A percentile compares a stretch with the other conserved stretches of the same genome.
Conservation (phyloP, 2,888 invertebrate species). For the Pterostichus madidus region DNA sequence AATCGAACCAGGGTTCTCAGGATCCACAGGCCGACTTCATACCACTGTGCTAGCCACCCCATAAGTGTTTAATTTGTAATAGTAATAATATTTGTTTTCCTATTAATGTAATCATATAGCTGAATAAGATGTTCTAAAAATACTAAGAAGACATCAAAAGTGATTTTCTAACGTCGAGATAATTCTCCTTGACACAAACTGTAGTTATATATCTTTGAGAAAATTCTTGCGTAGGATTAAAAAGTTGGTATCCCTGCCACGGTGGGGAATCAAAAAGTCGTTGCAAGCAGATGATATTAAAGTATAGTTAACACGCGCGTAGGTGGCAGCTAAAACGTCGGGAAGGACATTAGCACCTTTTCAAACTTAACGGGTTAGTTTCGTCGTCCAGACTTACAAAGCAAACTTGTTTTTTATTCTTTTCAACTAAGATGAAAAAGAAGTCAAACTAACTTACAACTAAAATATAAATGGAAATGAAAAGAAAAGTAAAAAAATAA, state of each 20-base stretch:
- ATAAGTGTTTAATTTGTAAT: no score
- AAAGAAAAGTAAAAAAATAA: no score
- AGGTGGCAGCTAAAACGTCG: constrained; percentile 13
- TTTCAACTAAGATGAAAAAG: constrained; percentile 13
- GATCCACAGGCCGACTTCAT: no score
- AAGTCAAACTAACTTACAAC: no score
- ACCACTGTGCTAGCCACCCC: no score
- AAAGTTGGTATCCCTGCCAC: constrained; percentile 29
- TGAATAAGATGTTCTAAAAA: no score
- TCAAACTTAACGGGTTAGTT: constrained; percentile 40
- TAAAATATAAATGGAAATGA: no score
- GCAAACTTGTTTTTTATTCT: constrained; percentile 52
- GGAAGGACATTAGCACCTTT: constrained; percentile 47
- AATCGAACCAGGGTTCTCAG: no score
- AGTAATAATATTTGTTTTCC: no score
- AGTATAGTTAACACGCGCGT: constrained; percentile 61
- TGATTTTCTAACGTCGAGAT: not conserved
- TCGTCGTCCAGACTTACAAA: constrained; percentile 9
- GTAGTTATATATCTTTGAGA: not conserved
- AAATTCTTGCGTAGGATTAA: constrained; percentile 33
- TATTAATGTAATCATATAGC: no score
- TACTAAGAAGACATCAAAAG: no score
- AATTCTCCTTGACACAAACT: not conserved
- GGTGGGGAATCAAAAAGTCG: constrained; percentile 61
- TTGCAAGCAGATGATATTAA: constrained; percentile 56